These are phyloP conservation scores for Tachysurus fulvidraco DNA, from an alignment of 2,113 vertebrate genomes.

Conservation along the genomic window DNA sequence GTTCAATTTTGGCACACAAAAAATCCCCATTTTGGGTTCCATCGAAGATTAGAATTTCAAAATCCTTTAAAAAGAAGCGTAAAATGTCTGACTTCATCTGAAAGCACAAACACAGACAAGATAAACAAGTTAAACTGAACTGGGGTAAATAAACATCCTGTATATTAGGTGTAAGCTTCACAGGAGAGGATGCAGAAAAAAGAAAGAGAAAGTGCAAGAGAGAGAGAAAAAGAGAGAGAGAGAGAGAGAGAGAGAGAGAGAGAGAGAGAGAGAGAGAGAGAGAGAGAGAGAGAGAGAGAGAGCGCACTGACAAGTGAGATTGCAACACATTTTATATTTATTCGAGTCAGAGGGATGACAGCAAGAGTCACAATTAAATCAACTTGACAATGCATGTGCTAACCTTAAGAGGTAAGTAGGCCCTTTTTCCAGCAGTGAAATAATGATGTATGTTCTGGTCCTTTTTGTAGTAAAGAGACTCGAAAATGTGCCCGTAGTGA, in stretches of 20 bases:
- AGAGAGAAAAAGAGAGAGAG: too few species aligned
- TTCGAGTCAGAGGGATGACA: constrained; percentile 17
- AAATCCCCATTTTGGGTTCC: not conserved
- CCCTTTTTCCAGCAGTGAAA: constrained; percentile 54
- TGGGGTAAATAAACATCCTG: not conserved
- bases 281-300: not conserved
- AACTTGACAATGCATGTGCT: constrained; percentile 53
- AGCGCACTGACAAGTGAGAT: not conserved
- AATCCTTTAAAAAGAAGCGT: not conserved
- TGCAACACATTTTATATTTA: constrained; percentile 29
- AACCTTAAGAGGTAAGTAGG: constrained; percentile 58
- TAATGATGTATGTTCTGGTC: constrained; percentile 56
- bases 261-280: not conserved
- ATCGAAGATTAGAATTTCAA: not conserved
- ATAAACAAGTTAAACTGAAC: constrained; percentile 33
- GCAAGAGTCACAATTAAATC: constrained; percentile 49
- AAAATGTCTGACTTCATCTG: not conserved
- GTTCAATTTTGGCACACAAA: not conserved
- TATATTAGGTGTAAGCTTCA: constrained; percentile 7
- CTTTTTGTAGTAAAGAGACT: constrained; percentile 55
- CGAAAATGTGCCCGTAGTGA: constrained; percentile 65
- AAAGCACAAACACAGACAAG: not conserved
- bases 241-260: not conserved
- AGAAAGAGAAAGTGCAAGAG: not conserved
- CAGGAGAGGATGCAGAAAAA: not conserved